Conservation (phyloP, 2,797 vertebrate genomes). For the Rousettus madagascariensis region DNA sequence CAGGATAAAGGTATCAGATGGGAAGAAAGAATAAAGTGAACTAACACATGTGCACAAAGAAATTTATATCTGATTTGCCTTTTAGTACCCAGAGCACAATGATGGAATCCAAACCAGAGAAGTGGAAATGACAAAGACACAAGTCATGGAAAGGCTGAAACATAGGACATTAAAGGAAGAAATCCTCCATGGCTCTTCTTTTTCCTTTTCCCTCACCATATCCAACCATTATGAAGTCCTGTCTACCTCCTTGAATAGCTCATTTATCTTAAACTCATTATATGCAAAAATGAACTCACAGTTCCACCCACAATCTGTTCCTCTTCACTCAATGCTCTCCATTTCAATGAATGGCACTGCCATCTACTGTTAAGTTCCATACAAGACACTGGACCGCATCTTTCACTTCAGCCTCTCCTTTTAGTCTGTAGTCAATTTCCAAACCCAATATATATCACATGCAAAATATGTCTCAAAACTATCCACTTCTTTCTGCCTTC, state of each 20-base stretch:
- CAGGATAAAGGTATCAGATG: neutral
- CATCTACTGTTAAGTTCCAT: neutral
- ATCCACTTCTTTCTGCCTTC: neutral
- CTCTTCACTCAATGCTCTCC: neutral
- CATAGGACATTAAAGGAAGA: neutral
- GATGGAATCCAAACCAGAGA: constrained; percentile 24
- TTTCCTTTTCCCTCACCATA: neutral
- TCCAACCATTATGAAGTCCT: neutral
- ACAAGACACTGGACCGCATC: neutral
- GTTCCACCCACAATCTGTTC: neutral
- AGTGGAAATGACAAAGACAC: neutral
- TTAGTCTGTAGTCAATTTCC: neutral
- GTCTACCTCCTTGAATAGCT: neutral
- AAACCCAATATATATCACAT: neutral
- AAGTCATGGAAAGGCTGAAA: neutral
- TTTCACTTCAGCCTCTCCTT: neutral
- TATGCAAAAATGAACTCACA: neutral
- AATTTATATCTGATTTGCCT: neutral
- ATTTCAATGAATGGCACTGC: neutral
- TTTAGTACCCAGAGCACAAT: neutral
- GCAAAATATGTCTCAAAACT: neutral
- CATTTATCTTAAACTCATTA: constrained; percentile 11
- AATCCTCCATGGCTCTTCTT: neutral
- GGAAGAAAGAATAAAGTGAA: neutral
- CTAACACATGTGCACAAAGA: neutral